Evolutionary conservation across 2,888 invertebrate species (phyloP), one percentile per base, ranked within the genome.

Genomic region (Liodrosophila aerea): DNA sequence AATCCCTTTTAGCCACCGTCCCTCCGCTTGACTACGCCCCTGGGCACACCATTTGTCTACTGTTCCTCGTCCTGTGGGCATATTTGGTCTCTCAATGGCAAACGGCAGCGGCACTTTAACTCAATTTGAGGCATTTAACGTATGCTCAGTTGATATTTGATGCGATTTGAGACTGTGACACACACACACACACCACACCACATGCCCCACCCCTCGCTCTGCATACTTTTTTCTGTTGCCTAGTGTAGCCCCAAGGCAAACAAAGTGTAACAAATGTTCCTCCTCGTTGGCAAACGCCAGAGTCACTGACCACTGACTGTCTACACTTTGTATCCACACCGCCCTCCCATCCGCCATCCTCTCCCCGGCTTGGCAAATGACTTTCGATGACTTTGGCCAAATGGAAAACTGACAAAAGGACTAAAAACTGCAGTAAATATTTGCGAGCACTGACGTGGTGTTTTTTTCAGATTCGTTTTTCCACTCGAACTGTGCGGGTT

Each of bases 61-160:
- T 27, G 37, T 27, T 30, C 4, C 13, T 27, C n/a, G 46, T 39
- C 39, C 40, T 53, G 52, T 11, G 40, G 36, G 37, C 43, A 37
- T 22, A 22, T 46, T 54, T 27, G 56, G 43, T 61, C 66, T 61
- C 66, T 62, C 66, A 52, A 62, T 66, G 72, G 46, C 72, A 66
- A 66, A 50, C 64, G 78, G 61, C 69, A 69, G 66, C 67, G 64
- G 70, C 76, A 64, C 76, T 86, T 86, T 88, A 88, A 88, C 88
- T 88, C 87, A 88, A 88, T 88, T 88, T 86, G 88, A 87, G 88
- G 87, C 88, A 86, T 88, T 88, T 88, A 87, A 82, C 86, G 84
- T 75, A 83, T 85, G 83, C 80, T 84, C 77, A 66, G 85, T 82
- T 85, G 85, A 76, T 78, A 87, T 77, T 84, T 83, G 82, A 83